Evolutionary conservation across 2,888 invertebrate genomes (phyloP), one percentile per base, ranked within the genome.

Genomic region (Tuberolachnus salignus): DNA sequence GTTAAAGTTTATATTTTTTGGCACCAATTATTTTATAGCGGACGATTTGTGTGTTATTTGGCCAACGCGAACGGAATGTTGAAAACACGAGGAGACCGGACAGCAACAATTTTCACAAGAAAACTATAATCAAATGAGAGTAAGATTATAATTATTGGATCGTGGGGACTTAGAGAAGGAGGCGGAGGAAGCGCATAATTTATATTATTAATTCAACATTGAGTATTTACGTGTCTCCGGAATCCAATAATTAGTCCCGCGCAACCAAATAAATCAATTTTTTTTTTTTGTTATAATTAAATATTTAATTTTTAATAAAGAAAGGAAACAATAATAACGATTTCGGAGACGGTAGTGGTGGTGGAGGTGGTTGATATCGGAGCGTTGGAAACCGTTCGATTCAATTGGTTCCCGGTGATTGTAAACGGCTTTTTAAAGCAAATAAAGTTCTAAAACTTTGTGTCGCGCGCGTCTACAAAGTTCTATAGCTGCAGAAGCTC

Each of bases 381-480:
- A n/a, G n/a, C 49, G 26, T 72, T 14, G 19, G 72, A 73, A 73
- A 51, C 61, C 72, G 61, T 73, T 73, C 61, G 34, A 67, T 67
- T 49, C 75, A 57, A 67, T 67, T 67, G 59, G 42, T 69, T 69
- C 21, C 51, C 66, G 34, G 23, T n/a, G 64, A 64, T 55, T 49
- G 66, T 67, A 49, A 59, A 69, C 51, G 51, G 72, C 19, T 73
- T 73, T 73, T 73, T 61, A 73, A 69, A 67, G 67, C 67, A 21
- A 61, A 78, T 78, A 69, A 69, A 69, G 67, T 78, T 69, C 57
- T 57, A 78, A 51, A 61, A 78, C 78, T 78, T 57, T 69, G 59
- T 67, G 57, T 57, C 66, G 67, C 69, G 78, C 66, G 75, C 69
- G 69, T 59, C 78, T 78, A 78, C 59, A 69, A 61, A 69, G 69